Conservation (phyloP, 2,113 vertebrate genomes). For the Nesoenas mayeri region DNA sequence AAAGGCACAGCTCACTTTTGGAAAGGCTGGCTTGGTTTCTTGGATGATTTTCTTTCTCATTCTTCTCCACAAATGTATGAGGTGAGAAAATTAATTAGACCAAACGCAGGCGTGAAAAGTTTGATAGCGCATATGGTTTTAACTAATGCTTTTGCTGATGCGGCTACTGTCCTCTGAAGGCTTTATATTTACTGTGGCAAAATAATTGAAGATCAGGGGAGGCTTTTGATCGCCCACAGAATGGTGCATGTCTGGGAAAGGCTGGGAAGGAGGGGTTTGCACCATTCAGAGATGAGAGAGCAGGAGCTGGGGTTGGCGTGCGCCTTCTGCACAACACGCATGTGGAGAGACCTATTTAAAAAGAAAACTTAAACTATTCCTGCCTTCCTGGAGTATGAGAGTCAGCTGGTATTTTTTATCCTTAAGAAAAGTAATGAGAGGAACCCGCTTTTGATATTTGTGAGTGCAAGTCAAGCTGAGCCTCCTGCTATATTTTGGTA, state of each 20-base stretch:
- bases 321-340: background rate
- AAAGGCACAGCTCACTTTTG: background rate
- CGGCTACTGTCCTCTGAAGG: background rate
- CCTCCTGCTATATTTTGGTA: conserved; percentile 59
- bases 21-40: background rate
- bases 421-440: background rate
- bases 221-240: conserved; percentile 34
- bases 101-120: background rate
- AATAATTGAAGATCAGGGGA: conserved; percentile 15
- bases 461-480: background rate
- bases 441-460: conserved; percentile 20
- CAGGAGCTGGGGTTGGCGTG: background rate
- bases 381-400: conserved; percentile 16
- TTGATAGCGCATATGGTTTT: background rate
- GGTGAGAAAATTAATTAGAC: conserved; percentile 25
- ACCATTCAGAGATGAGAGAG: background rate
- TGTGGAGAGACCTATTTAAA: background rate
- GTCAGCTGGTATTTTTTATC: background rate
- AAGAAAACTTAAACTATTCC: background rate
- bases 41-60: background rate
- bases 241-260: background rate
- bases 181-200: conserved; percentile 32
- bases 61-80: background rate
- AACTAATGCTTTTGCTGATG: background rate
- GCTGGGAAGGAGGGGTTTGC: background rate